A percentile compares a stretch with the other conserved stretches of the same genome.
phyloP scores from a whole-genome alignment of 2,888 invertebrate species.

The Eupeodes latifasciatus region DNA sequence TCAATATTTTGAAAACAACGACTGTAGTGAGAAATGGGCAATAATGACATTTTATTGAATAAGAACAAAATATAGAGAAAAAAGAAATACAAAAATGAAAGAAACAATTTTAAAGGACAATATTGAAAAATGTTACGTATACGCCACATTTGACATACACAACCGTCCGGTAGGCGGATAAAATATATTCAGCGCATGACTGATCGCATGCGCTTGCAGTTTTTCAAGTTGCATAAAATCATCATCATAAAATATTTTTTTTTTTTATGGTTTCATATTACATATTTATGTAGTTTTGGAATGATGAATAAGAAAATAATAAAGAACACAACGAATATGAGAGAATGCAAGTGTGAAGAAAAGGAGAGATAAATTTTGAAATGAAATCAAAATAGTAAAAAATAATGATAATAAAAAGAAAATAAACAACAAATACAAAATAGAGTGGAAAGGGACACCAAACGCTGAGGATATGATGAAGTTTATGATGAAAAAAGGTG shows the following conservation, averaged over 20 bases:
- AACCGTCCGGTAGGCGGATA: slow-evolving; percentile 71
- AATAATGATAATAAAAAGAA: slow-evolving; percentile 38
- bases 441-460: slow-evolving; percentile 13
- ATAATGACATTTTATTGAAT: slow-evolving; percentile 10
- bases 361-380: slow-evolving; percentile 42
- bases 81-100: neutral
- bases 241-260: slow-evolving; percentile 49
- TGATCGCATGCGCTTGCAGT: slow-evolving; percentile 76
- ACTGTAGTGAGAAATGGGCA: neutral
- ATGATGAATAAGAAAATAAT: slow-evolving; percentile 40
- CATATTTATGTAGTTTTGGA: slow-evolving; percentile 40
- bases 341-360: slow-evolving; percentile 39
- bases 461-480: slow-evolving; percentile 8
- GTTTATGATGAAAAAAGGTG: slow-evolving; percentile 46
- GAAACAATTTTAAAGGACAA: slow-evolving; percentile 59
- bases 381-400: slow-evolving; percentile 39
- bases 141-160: slow-evolving; percentile 63
- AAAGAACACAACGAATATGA: neutral
- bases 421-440: slow-evolving; percentile 12
- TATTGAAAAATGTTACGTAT: slow-evolving; percentile 66
- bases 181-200: slow-evolving; percentile 75
- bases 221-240: slow-evolving; percentile 69
- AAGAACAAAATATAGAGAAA: neutral
- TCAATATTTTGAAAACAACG: neutral
- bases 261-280: neutral